Evolutionary conservation across 2,113 vertebrate genomes (phyloP).

Genomic region (Brachyistius frenatus): DNA sequence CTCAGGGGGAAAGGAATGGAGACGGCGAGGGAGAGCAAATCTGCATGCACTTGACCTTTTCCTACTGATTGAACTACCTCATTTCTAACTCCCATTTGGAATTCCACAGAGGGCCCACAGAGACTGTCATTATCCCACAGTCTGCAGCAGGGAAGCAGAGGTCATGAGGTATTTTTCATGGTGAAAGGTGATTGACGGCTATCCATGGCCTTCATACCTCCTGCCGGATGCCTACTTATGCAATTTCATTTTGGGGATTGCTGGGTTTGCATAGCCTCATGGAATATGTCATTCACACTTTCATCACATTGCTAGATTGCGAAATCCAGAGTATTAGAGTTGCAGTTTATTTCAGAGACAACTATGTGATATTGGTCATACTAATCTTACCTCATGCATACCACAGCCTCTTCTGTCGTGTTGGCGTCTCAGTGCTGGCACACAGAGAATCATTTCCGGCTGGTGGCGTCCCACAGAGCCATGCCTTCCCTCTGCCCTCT

Average conservation of each 20-base stretch:
- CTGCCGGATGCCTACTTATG: slow-evolving; percentile 49
- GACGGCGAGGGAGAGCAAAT: slow-evolving; percentile 60
- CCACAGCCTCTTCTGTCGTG: slow-evolving; percentile 55
- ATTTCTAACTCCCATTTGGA: slow-evolving; percentile 77
- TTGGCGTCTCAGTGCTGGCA: slow-evolving; percentile 71
- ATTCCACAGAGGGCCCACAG: slow-evolving; percentile 74
- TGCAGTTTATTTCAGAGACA: slow-evolving; percentile 37
- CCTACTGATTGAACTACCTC: slow-evolving; percentile 79
- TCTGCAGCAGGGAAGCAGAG: slow-evolving; percentile 67
- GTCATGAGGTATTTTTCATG: slow-evolving; percentile 69
- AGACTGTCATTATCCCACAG: slow-evolving; percentile 75
- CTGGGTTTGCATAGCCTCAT: slow-evolving; percentile 38
- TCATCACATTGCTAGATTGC: slow-evolving; percentile 41
- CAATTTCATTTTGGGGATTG: slow-evolving; percentile 53
- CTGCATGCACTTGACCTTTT: slow-evolving; percentile 85
- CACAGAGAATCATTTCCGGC: slow-evolving; percentile 79
- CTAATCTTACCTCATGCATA: slow-evolving; percentile 47
- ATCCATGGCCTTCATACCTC: slow-evolving; percentile 38
- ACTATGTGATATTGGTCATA: slow-evolving; percentile 33
- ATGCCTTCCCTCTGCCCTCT: slow-evolving; percentile 80
- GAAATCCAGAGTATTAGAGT: slow-evolving; percentile 40
- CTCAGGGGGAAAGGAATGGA: slow-evolving; percentile 44
- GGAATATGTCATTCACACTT: slow-evolving; percentile 42
- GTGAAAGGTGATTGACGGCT: slow-evolving; percentile 76
- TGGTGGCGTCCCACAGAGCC: slow-evolving; percentile 65